Base-by-base conservation (phyloP, 2,888 invertebrate genomes). In the Malthinus flaveolus region DNA sequence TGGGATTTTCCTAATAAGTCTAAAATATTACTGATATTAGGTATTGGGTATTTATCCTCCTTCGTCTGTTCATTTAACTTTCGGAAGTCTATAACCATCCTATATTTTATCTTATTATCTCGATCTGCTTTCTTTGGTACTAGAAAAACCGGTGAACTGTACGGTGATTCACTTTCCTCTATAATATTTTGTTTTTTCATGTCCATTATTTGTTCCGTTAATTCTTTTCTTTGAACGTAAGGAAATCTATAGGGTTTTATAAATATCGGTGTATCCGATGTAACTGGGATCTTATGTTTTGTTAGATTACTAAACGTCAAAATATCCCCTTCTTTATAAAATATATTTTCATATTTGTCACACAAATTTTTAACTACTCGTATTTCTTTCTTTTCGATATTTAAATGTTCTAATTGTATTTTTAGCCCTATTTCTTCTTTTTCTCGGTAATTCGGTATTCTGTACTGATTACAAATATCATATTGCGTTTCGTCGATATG, bases 231-330 rank as follows among this genome's bases (percentile, higher is more conserved):
- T 23, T 23, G 23, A 3, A 23, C 23, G 5, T 34, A 34, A 1
- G 72, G 68, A 34, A 65, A 60, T 53, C 60, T 15, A 49, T 60
- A 62, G 1, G 37, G 47, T 49, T 57, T 60, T 32, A 44, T 56
- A 49, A 47, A 49, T 45, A 61, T 57, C 11, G 52, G 60, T 7
- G 33, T 8, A 15, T 51, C 45, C 3, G 39, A 11, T 9, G 12
- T 35, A 6, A 52, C 8, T 5, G 48, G 42, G 57, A 8, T 53
- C 12, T 31, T 57, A 68, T 70, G 60, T 69, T 52, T 46, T 63
- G 69, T 53, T 47, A 36, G 4, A 68, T 72, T 42, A 67, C 32
- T 10, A 68, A 67, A 64, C 15, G 60, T 61, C 12, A 67, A 47
- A 3, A 49, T 49, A 9, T 53, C 48, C 1, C 31, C 42, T 46